Base-by-base conservation (phyloP, 1,140 invertebrate genomes). In the Neodiprion virginianus region DNA sequence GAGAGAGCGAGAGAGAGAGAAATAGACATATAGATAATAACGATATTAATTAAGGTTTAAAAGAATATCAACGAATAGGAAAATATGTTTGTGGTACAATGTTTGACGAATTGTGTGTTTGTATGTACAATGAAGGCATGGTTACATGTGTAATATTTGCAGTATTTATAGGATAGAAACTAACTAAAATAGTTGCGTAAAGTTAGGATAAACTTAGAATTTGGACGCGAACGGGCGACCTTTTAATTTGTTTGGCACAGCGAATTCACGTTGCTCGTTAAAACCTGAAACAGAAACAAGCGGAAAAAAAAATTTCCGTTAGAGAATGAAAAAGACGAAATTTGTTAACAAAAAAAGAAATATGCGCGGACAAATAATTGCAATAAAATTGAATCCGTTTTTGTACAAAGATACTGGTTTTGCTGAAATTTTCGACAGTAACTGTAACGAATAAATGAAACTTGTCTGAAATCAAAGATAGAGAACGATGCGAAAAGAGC, bases 231-330 rank as follows among this genome's bases (percentile, higher is more conserved):
- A 14, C 53, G n/a, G 53, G 67, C 67, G 40, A 47, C 67, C 67
- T 47, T 21, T 69, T 12, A 69, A 65, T 69, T 23, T 12, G 14
- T 69, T 69, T 69, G 67, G 67, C 67, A 69, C 67, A 69, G 67
- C 67, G 67, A 69, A 69, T 69, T 69, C 67, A 69, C 67, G 67
- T 69, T 69, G 67, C 67, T 69, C 67, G 67, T 47, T 23, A 69
- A 47, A 14, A 69, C 21, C 67, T 69, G 67, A 69, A 69, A 69
- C 67, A 69, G 23, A 47, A 21, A 69, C 4, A 12, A 21, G 12
- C 61, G 7, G 7, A 2, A 21, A 69, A 47, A 23, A 47, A 17
- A 61, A 14, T 61, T 61, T 8, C 53, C 8, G 14, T 61, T 0
- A 61, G 53, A 61, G 11, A 61, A 61, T 14, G 8, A 61, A 61